Percentiles rank a stretch among this genome's conserved stretches.
Evolutionary conservation across 1,140 invertebrate species (phyloP).

Genomic region (Batillaria attramentaria): DNA sequence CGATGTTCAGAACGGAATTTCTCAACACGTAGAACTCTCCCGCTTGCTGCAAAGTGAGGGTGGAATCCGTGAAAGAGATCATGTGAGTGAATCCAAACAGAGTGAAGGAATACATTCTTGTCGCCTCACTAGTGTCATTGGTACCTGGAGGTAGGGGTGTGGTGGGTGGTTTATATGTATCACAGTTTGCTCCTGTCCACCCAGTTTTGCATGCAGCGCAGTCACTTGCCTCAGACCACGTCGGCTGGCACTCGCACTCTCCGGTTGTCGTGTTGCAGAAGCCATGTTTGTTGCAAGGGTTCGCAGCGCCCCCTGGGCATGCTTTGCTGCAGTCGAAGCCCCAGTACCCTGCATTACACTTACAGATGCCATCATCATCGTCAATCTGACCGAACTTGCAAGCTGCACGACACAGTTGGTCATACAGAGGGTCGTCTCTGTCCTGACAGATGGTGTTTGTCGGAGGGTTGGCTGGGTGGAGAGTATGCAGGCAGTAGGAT

Average conservation of each 20-base stretch:
- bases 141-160: no score
- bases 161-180: neutral
- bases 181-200: conserved; percentile 50
- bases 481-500: conserved; percentile 42
- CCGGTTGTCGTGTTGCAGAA: conserved; percentile 44
- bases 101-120: neutral
- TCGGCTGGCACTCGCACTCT: conserved; percentile 43
- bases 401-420: conserved; percentile 35
- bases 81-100: conserved; percentile 22
- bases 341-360: conserved; percentile 49
- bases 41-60: conserved; percentile 34
- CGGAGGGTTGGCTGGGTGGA: conserved; percentile 31
- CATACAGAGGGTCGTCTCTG: conserved; percentile 27
- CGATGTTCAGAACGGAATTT: neutral
- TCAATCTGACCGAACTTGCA: conserved; percentile 48
- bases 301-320: conserved; percentile 48
- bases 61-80: conserved; percentile 30
- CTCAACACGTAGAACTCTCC: conserved; percentile 42
- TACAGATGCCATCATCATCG: conserved; percentile 30
- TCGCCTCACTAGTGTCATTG: neutral
- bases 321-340: conserved; percentile 45
- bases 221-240: conserved; percentile 29
- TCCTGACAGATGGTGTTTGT: conserved; percentile 39
- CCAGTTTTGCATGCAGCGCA: conserved; percentile 44
- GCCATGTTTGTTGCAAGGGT: conserved; percentile 45